Evolutionary conservation across 2,888 invertebrate genomes (phyloP).

Genomic region (Griposia aprilina): DNA sequence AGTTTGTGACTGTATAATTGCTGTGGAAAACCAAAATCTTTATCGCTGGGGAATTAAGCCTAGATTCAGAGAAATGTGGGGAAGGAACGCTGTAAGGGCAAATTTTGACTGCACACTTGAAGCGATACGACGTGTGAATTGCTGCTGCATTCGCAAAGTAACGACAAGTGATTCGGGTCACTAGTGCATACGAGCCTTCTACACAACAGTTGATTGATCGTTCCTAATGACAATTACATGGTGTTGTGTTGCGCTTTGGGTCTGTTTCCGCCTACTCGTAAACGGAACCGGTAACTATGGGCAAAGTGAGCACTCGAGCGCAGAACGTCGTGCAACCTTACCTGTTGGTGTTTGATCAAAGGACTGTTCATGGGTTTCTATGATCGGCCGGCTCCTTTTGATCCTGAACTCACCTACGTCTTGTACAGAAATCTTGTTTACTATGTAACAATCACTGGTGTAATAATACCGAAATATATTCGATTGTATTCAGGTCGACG

Average conservation of each 20-base stretch:
- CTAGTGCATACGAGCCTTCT: conserved; percentile 30
- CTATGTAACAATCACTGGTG: not conserved
- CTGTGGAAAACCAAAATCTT: conserved; percentile 28
- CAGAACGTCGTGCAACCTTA: not conserved
- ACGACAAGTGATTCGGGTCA: conserved; percentile 61
- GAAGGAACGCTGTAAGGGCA: conserved; percentile 49
- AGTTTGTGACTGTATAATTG: conserved; percentile 63
- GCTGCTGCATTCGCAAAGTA: conserved; percentile 41
- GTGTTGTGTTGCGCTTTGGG: not conserved
- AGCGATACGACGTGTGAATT: conserved; percentile 28
- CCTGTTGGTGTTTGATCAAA: conserved; percentile 3
- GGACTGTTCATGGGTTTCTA: not conserved
- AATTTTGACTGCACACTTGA: conserved; percentile 42
- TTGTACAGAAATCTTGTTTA: not conserved
- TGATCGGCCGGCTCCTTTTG: not conserved
- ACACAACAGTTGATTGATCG: conserved; percentile 47
- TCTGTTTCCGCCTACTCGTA: conserved; percentile 8
- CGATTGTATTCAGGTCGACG: not conserved
- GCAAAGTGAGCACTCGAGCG: conserved; percentile 11
- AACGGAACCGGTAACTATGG: not conserved
- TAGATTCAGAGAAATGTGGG: conserved; percentile 41
- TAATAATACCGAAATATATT: too few species aligned
- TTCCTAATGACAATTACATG: conserved; percentile 49
- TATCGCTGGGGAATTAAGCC: conserved; percentile 53
- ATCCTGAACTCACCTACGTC: not conserved